Base-by-base conservation (phyloP, 1,140 invertebrate species). In the Dinothrombium tinctorium region DNA sequence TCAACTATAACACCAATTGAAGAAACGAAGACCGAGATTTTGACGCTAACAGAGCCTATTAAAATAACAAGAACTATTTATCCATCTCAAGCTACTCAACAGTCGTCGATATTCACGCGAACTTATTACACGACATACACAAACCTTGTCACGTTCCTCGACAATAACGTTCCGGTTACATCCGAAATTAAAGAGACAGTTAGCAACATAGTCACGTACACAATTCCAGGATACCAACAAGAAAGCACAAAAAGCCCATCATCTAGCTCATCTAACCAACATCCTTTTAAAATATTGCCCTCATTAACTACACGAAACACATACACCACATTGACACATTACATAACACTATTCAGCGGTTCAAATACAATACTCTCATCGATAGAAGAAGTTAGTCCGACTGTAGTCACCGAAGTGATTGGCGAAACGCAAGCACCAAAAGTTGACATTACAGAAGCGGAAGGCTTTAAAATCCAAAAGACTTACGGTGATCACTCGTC, bases 61-160 rank as follows among this genome's bases (percentile, higher is more conserved):
- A 32, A 21, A 23, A 22, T 46, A 3, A 46, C 41, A 7, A 6
- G 37, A 43, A 40, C 44, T 0, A 37, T 45, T 21, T n/a, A 37
- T 37, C 39, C 39, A 15, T 28, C 20, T 17, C 12, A 19, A 25
- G n/a, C 38, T 17, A 12, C n/a, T 29, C 19, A 33, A 4, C 31
- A 22, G 8, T n/a, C 4, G 12, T 22, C 2, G n/a, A 5, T 40
- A 32, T 40, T 43, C 28, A 39, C 41, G 11, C 29, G 32, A 32
- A 49, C 49, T 3, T 33, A 48, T 17, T 52, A 44, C 42, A 47
- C 47, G 21, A 49, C 50, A 17, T 39, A 46, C 22, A 86, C 79
- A 1, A 83, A 83, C 53, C 63, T 82, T 31, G 83, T 81, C 0
- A 87, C 81, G 0, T 82, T 77, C 59, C 69, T 77, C 53, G 76